Base-by-base conservation (phyloP, 2,113 vertebrate genomes). In the Pica pica region DNA sequence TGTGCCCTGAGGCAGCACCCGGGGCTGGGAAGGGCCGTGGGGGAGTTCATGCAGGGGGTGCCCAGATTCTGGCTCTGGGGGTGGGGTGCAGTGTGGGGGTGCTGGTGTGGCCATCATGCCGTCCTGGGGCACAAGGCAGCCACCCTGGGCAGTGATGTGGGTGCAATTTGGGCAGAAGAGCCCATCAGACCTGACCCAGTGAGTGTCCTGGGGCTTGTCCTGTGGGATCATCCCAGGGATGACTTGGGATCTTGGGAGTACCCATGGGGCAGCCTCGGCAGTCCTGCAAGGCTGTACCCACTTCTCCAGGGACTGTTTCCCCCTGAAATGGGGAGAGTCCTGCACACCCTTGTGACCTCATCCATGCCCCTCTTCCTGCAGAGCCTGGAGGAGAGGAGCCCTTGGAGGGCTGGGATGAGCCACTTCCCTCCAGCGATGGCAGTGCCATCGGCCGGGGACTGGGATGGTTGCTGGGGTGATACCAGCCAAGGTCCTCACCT, bases 51-150 rank as follows among this genome's bases (percentile, higher is more conserved):
- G 28, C 8, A 46, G 26, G 26, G 20, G 16, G 4, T 14, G 20
- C 17, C 16, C 59, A 0, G 0, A 21, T 27, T 9, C 37, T 0
- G 0, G 28, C 3, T 0, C n/a, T 4, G 60, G 7, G 37, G 28
- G 4, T 31, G 42, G 68, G 42, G 11, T 22, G n/a, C 11, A 8
- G 31, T 20, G 27, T 55, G 22, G 17, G 46, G 47, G 10, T 68
- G 39, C 53, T n/a, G 64, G 8, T 28, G 59, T 33, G 60, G 21
- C 33, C 5, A 1, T 15, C 0, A 7, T n/a, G 22, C 41, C 2
- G 3, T 14, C 39, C 20, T 2, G 11, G 10, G 65, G 46, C 4
- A 4, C 30, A 2, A 64, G 20, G 35, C 78, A 73, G 47, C 39
- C 44, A 16, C 23, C 37, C 11, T 0, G 0, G 49, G 69, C 53